A percentile compares a stretch with the other conserved stretches of the same genome.
These are phyloP conservation scores for Pseudochromis fuscus DNA, from an alignment of 2,797 vertebrate genomes.

Conservation along the genomic window DNA sequence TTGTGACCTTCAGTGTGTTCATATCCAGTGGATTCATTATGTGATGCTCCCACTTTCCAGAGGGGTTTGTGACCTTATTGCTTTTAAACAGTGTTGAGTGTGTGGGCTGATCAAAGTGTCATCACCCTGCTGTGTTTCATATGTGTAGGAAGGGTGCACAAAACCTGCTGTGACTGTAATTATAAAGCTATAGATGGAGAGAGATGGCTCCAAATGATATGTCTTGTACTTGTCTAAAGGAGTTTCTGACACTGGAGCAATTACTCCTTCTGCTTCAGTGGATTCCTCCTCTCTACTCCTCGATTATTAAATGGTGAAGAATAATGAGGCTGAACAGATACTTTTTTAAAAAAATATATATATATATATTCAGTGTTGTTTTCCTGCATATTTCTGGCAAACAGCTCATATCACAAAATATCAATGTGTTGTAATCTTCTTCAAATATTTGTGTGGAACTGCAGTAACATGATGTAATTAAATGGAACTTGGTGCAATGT, in stretches of 20 bases:
- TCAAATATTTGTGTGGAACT: background rate
- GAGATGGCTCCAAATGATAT: constrained; percentile 2
- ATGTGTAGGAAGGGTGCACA: constrained; percentile 17
- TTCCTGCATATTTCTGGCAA: background rate
- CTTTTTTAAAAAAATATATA: no score
- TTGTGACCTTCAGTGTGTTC: constrained; percentile 27
- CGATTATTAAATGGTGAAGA: constrained; percentile 17
- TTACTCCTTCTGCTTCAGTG: constrained; percentile 10
- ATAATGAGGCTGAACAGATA: background rate
- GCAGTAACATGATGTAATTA: background rate
- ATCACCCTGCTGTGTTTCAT: constrained; percentile 11
- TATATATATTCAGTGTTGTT: background rate
- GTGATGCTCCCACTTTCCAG: constrained; percentile 12
- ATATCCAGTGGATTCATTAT: constrained; percentile 17
- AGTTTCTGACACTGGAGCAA: constrained; percentile 12
- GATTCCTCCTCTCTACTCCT: constrained; percentile 1
- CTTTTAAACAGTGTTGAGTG: constrained; percentile 33
- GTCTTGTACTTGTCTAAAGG: constrained; percentile 1
- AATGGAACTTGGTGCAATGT: background rate
- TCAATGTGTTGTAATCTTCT: no score
- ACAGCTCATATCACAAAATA: background rate
- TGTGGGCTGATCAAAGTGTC: constrained; percentile 23
- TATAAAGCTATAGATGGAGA: constrained; percentile 17
- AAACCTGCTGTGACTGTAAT: constrained; percentile 18
- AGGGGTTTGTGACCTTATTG: constrained; percentile 14